Conservation (phyloP, 2,113 vertebrate genomes). For the Pandion haliaetus region DNA sequence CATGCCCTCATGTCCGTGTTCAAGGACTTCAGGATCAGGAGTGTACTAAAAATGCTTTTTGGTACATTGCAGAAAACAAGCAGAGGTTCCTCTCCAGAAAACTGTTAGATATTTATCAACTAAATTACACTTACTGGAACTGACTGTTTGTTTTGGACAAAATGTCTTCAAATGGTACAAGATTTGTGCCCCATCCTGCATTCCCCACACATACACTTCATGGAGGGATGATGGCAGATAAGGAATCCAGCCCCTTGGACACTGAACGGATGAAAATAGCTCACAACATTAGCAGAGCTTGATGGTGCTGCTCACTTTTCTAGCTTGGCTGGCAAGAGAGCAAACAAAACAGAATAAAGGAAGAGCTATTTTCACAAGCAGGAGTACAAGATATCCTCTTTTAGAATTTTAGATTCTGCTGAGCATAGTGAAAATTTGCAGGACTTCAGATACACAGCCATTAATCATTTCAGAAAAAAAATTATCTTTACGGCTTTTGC, state of each 20-base stretch:
- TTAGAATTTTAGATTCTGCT: constrained; percentile 2
- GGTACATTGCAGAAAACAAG: neutral
- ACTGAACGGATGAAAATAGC: neutral
- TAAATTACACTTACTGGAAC: neutral
- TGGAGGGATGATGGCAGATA: neutral
- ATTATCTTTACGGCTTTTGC: neutral
- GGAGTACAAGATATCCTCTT: neutral
- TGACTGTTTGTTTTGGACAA: constrained; percentile 14
- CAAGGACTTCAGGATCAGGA: neutral
- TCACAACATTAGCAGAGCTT: neutral
- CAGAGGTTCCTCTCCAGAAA: neutral
- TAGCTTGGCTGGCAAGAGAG: constrained; percentile 2
- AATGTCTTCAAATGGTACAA: neutral
- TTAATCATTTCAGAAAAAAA: constrained; percentile 6
- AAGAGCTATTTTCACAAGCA: neutral
- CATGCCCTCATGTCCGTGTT: neutral
- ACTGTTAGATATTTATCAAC: neutral
- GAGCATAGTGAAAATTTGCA: neutral
- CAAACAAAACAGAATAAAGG: constrained; percentile 29
- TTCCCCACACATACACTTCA: neutral
- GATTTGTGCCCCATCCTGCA: neutral
- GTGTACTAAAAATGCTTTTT: neutral
- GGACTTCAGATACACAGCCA: neutral
- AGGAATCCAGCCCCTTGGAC: neutral
- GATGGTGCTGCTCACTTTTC: neutral